Conservation (phyloP, 2,797 vertebrate genomes). For the Micromesistius poutassou region DNA sequence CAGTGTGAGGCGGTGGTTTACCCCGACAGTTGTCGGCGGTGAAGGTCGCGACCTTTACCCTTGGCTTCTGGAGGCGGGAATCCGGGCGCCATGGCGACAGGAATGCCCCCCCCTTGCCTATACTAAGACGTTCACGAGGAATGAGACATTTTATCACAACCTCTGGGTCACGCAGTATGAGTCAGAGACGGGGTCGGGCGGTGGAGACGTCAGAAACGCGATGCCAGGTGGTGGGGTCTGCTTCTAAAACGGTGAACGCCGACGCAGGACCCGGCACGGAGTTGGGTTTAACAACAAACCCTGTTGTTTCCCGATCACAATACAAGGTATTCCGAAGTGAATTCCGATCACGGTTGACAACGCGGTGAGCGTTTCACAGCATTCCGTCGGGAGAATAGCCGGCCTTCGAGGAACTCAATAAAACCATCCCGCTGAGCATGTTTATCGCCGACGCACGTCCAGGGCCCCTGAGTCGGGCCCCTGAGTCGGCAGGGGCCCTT, state of each 20-base stretch:
- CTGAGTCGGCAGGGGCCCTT: neutral
- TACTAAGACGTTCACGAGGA: neutral
- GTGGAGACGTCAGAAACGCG: too few species aligned
- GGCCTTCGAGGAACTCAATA: conserved; percentile 43
- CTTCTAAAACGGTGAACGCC: neutral
- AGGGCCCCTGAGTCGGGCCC: neutral
- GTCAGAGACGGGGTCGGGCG: too few species aligned
- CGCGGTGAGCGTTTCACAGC: conserved; percentile 60
- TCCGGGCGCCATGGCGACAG: conserved; percentile 56
- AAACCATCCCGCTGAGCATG: conserved; percentile 34
- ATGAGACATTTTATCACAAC: neutral
- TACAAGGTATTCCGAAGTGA: conserved; percentile 11
- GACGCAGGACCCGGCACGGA: neutral
- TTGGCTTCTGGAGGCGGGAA: conserved; percentile 50
- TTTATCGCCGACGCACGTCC: neutral
- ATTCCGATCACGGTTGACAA: conserved; percentile 44
- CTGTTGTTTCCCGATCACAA: conserved; percentile 50
- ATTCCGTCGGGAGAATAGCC: conserved; percentile 53
- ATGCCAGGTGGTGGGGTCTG: too few species aligned
- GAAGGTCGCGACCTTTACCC: conserved; percentile 62
- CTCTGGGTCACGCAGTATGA: neutral
- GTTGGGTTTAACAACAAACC: neutral
- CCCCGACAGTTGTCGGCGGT: conserved; percentile 61
- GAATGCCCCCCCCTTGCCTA: neutral
- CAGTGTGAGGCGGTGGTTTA: conserved; percentile 58